These are phyloP conservation scores for Perccottus glenii DNA, from an alignment of 2,113 vertebrate species.

Conservation along the genomic window DNA sequence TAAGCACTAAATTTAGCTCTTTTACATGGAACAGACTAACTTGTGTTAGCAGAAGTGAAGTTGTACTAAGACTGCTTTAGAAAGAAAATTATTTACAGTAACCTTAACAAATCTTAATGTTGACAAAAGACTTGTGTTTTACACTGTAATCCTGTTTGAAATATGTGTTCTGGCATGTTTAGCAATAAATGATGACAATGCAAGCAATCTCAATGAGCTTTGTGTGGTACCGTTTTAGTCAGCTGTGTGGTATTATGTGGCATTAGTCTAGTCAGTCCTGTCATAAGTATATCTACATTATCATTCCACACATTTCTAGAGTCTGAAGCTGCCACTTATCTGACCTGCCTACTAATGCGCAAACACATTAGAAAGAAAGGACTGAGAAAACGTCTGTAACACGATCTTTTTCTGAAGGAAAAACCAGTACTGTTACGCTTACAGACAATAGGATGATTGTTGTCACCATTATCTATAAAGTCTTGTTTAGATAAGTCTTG, in stretches of 20 bases:
- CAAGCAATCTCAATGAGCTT: no score
- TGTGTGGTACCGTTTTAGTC: no score
- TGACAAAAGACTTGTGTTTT: constrained; percentile 1
- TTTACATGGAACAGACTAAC: no score
- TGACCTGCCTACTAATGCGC: not conserved
- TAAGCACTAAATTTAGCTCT: no score
- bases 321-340: not conserved
- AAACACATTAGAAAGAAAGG: not conserved
- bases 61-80: not conserved
- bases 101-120: not conserved
- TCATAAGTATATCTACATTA: not conserved
- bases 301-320: constrained; percentile 31
- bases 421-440: constrained; percentile 52
- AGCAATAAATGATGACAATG: constrained; percentile 17
- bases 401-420: not conserved
- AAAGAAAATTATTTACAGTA: not conserved
- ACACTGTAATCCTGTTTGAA: not conserved
- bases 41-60: no score
- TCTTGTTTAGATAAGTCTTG: not conserved
- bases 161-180: not conserved
- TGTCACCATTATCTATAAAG: not conserved
- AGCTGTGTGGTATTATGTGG: not conserved
- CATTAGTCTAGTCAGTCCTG: not conserved
- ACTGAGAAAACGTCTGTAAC: constrained; percentile 38
- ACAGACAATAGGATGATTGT: constrained; percentile 27